Percentiles rank a stretch among this genome's conserved stretches.
Evolutionary conservation across 2,797 vertebrate species (phyloP).

Genomic region (Acrossocheilus fasciatus): DNA sequence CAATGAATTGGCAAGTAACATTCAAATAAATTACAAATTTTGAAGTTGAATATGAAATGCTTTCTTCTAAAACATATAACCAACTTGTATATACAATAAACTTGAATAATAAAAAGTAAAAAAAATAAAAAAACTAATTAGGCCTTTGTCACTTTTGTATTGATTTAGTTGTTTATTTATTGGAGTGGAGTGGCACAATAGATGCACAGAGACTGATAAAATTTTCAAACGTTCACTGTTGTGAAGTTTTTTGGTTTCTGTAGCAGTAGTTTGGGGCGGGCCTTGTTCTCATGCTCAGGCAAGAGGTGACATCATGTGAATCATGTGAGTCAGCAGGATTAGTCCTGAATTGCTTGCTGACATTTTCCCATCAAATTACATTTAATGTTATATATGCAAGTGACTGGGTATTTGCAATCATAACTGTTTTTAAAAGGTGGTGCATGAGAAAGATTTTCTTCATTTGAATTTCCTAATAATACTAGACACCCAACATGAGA

Average conservation of each 20-base stretch:
- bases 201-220: not conserved
- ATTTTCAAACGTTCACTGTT: not conserved
- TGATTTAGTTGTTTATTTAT: not conserved
- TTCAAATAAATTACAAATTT: not conserved
- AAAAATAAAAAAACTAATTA: not conserved
- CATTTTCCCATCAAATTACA: slow-evolving; percentile 20
- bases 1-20: not conserved
- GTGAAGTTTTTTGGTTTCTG: not conserved
- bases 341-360: not conserved
- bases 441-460: not conserved
- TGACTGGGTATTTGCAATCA: not conserved
- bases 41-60: not conserved
- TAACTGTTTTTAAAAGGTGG: not conserved
- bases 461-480: not conserved
- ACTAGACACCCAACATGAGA: not conserved
- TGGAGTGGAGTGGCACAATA: not conserved
- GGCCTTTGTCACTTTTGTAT: too few species aligned
- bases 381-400: not conserved
- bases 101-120: not conserved
- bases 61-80: not conserved
- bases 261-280: not conserved
- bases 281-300: slow-evolving; percentile 40
- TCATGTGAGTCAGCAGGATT: slow-evolving; percentile 37
- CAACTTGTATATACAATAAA: not conserved
- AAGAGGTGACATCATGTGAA: slow-evolving; percentile 49